Evolutionary conservation across 2,113 vertebrate genomes (phyloP), one percentile per base, ranked within the genome.

Genomic region (Paraplagusia blochii): DNA sequence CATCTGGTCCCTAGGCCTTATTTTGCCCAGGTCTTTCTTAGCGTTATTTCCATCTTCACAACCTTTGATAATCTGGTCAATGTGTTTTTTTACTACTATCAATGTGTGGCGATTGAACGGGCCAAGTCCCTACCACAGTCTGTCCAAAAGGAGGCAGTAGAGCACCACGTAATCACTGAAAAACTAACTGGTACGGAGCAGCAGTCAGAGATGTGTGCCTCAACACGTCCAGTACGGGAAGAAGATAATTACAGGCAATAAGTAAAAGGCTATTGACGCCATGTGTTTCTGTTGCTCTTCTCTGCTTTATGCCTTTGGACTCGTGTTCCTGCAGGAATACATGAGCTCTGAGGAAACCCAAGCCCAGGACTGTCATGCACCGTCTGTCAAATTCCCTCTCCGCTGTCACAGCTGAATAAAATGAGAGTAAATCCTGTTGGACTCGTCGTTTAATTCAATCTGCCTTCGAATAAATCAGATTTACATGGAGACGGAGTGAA

Each of bases 211-310:
- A 55, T 57, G 70, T 66, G 59, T 13, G 74, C 81, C 74, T 89
- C 78, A 80, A 84, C 85, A 86, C 79, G 87, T 92, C 88, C 85
- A 86, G 82, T 88, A 86, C 91, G 90, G 92, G 91, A 91, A 94
- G 89, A 85, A 80, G 85, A 87, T 89, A 90, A 93, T 93, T 93
- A 93, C 83, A 92, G 65, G 87, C 88, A 90, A 92, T 93, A 93
- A 91, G 93, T 94, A 91, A 29, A 17, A 45, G 89, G 72, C 87
- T 86, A 94, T 91, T 91, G 91, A 92, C 62, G 59, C 40, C 53
- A 66, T 18, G 1, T 52, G 50, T 64, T 17, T 77, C 48, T 43
- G 7, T 22, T 35, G 44, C 45, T 51, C 19, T 39, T 14, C n/a
- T 33, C 5, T 17, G 39, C 8, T 54, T 48, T 19, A 47, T 33